phyloP scores from a whole-genome alignment of 2,888 invertebrate genomes.

The Andrena bucephala region DNA sequence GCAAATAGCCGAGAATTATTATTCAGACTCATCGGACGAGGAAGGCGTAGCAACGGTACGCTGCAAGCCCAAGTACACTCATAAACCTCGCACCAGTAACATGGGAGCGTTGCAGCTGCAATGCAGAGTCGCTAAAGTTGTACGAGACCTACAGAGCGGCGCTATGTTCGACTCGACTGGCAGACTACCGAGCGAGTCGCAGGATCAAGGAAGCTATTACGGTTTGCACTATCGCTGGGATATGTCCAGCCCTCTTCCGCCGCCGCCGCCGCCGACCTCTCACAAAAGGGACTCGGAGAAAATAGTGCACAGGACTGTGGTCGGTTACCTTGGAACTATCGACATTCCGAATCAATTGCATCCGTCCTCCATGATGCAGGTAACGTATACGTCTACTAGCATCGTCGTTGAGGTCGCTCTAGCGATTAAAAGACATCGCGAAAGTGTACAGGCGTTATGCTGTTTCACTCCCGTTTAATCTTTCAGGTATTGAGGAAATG shows the following conservation, averaged over 20 bases:
- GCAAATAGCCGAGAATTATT: constrained; percentile 95
- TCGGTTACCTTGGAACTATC: constrained; percentile 97
- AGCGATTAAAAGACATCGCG: not conserved
- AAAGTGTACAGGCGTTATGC: not conserved
- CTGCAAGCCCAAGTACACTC: constrained; percentile 88
- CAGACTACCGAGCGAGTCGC: constrained; percentile 69
- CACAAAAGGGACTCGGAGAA: constrained; percentile 82
- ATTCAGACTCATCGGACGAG: constrained; percentile 94
- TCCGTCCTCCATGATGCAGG: constrained; percentile 90
- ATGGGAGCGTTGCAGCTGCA: constrained; percentile 78
- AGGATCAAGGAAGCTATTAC: constrained; percentile 78
- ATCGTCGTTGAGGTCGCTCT: not conserved
- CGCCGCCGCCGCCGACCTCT: constrained; percentile 82
- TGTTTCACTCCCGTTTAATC: constrained; percentile 26
- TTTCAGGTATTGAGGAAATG: constrained; percentile 92
- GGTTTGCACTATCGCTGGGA: constrained; percentile 83
- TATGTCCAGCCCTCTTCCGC: constrained; percentile 82
- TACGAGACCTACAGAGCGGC: constrained; percentile 86
- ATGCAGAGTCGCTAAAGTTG: constrained; percentile 86
- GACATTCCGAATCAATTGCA: constrained; percentile 96
- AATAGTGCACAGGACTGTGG: constrained; percentile 93
- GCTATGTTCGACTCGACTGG: constrained; percentile 85
- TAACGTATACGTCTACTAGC: constrained; percentile 60
- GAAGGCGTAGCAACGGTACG: constrained; percentile 88
- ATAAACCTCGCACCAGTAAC: constrained; percentile 83